Base-by-base conservation (phyloP, 2,113 vertebrate species). In the Delphinapterus leucas region DNA sequence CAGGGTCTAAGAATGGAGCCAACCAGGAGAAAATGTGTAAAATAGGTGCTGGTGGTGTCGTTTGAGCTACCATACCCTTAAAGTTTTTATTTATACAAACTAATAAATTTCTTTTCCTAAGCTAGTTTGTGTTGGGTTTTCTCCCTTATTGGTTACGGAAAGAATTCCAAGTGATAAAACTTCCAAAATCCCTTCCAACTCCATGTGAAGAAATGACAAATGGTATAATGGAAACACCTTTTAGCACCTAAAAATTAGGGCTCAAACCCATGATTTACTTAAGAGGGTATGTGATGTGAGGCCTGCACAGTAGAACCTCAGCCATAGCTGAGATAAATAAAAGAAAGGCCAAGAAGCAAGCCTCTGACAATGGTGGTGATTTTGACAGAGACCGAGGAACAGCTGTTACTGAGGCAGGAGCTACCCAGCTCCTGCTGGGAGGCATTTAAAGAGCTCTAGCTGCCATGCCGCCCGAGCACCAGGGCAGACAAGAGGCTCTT, bases 371-470 rank as follows among this genome's bases (percentile, higher is more conserved):
- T 11, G 26, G 3, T 70, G 8, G 20, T 63, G 68, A 82, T 76
- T 95, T 96, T 89, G 87, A 36, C 2, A 26, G 21, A 93, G 23
- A 47, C 21, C 6, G 15, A 58, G 38, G 26, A 94, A 92, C 44
- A 97, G 95, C 90, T 81, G 55, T 70, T 92, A 61, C 26, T 25
- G 41, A 88, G 90, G 36, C n/a, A 83, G 77, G 74, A 53, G 77
- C 36, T 83, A 60, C 38, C 31, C 25, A 80, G 11, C 7, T 63
- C 74, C 76, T 49, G 60, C 88, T 88, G 76, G 87, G 84, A 94
- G 25, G 38, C 41, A 90, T 91, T 93, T 96, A 96, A 93, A 92
- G 73, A 73, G 74, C 36, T 53, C 9, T 25, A 71, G 82, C 18
- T 93, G 70, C 73, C 68, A 60, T 18, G 68, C 74, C 80, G 58